Evolutionary conservation across 2,888 invertebrate species (phyloP).

Genomic region (Abrostola tripartita): DNA sequence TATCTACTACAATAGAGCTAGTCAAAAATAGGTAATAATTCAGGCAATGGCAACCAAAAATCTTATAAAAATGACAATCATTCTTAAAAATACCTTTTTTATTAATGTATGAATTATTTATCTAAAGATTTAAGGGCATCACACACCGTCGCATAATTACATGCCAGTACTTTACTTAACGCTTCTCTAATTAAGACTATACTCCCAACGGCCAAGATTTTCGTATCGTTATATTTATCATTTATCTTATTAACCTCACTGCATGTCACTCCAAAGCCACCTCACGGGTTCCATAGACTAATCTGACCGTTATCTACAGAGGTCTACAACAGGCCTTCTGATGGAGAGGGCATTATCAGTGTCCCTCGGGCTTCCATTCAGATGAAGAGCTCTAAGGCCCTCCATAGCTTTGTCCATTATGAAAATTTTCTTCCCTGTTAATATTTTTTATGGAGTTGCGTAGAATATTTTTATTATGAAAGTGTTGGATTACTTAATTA

Average conservation of each 20-base stretch:
- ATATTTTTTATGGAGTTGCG: constrained; percentile 54
- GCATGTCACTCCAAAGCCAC: constrained; percentile 46
- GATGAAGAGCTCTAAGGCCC: constrained; percentile 53
- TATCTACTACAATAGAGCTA: too few species aligned
- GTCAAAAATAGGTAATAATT: too few species aligned
- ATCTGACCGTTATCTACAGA: constrained; percentile 65
- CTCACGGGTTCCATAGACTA: constrained; percentile 54
- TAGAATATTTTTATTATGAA: constrained; percentile 45
- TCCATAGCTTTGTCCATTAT: constrained; percentile 63
- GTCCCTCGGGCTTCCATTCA: constrained; percentile 67
- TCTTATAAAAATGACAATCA: too few species aligned
- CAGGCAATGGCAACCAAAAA: too few species aligned
- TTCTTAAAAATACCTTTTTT: too few species aligned
- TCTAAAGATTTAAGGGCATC: too few species aligned
- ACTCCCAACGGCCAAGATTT: too few species aligned
- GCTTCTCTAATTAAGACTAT: too few species aligned
- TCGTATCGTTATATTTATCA: constrained; percentile 10
- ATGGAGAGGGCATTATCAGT: constrained; percentile 73
- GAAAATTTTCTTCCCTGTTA: constrained; percentile 59
- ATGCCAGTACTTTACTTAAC: too few species aligned
- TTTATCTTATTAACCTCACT: constrained; percentile 31
- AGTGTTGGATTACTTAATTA: constrained; percentile 59
- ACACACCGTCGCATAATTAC: too few species aligned
- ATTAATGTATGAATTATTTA: too few species aligned
- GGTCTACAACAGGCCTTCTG: constrained; percentile 61